A percentile compares a stretch with the other conserved stretches of the same genome.
Conservation (phyloP, 2,113 vertebrate species). For the Pleuronectes platessa region DNA sequence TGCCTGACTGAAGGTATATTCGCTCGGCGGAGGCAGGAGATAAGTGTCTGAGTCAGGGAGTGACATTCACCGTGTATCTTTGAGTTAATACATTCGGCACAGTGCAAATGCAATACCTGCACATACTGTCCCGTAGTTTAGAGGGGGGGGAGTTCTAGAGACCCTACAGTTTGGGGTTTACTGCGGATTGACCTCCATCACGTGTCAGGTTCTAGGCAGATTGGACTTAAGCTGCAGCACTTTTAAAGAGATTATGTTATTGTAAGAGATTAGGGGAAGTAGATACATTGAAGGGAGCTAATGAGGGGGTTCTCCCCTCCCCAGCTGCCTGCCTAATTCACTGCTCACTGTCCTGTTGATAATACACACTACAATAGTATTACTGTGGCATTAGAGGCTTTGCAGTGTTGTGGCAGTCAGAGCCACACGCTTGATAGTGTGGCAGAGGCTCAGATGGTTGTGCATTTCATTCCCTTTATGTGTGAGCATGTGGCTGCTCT, state of each 20-base stretch:
- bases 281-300: conserved; percentile 79
- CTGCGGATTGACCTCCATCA: conserved; percentile 78
- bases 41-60: conserved; percentile 26
- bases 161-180: conserved; percentile 66
- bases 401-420: conserved; percentile 54
- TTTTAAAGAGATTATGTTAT: conserved; percentile 83
- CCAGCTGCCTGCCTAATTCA: conserved; percentile 73
- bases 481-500: conserved; percentile 55
- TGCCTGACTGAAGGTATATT: conserved; percentile 3
- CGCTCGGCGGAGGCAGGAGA: conserved; percentile 15
- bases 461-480: conserved; percentile 28
- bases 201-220: conserved; percentile 80
- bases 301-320: conserved; percentile 75
- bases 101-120: conserved; percentile 16
- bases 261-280: conserved; percentile 81
- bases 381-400: conserved; percentile 74
- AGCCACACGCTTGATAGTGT: conserved; percentile 55
- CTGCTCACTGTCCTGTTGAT: conserved; percentile 79
- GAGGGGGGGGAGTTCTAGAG: conserved; percentile 24
- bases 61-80: background rate
- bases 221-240: conserved; percentile 79
- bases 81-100: conserved; percentile 7
- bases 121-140: conserved; percentile 30
- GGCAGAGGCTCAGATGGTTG: conserved; percentile 38
- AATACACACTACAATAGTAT: conserved; percentile 76